Conservation (phyloP, 2,888 invertebrate genomes). For the Griposia aprilina region DNA sequence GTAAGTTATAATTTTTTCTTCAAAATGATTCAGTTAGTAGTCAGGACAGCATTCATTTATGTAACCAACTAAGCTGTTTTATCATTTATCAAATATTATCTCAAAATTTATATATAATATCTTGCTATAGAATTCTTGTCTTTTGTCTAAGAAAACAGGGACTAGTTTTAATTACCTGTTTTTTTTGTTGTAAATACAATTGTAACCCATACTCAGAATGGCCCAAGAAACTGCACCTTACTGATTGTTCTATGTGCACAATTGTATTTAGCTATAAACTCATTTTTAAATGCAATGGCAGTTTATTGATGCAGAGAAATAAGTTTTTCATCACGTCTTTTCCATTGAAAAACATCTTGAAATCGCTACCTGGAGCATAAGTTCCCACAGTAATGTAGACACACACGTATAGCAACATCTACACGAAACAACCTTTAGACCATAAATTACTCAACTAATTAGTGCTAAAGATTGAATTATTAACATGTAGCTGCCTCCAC, state of each 20-base stretch:
- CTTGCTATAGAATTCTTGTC: too few relatives aligned
- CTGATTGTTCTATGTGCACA: background rate
- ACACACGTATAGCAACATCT: background rate
- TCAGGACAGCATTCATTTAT: background rate
- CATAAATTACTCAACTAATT: conserved; percentile 8
- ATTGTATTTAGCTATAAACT: too few relatives aligned
- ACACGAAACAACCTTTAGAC: conserved; percentile 29
- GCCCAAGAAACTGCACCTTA: background rate
- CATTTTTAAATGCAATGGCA: background rate
- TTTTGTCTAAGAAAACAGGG: too few relatives aligned
- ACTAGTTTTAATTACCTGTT: too few relatives aligned
- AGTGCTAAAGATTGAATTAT: conserved; percentile 9
- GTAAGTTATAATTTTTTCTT: background rate
- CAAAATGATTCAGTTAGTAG: background rate
- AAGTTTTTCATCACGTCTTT: background rate
- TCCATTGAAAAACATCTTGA: background rate
- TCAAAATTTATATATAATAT: background rate
- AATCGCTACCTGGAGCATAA: background rate
- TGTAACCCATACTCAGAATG: background rate
- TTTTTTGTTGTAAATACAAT: background rate
- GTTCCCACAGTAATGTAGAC: background rate
- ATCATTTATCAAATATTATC: background rate
- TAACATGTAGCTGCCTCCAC: background rate
- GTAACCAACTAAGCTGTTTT: conserved; percentile 1
- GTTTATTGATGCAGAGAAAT: too few relatives aligned